Conservation (phyloP, 2,888 invertebrate species). For the Trichopoda pennipes region DNA sequence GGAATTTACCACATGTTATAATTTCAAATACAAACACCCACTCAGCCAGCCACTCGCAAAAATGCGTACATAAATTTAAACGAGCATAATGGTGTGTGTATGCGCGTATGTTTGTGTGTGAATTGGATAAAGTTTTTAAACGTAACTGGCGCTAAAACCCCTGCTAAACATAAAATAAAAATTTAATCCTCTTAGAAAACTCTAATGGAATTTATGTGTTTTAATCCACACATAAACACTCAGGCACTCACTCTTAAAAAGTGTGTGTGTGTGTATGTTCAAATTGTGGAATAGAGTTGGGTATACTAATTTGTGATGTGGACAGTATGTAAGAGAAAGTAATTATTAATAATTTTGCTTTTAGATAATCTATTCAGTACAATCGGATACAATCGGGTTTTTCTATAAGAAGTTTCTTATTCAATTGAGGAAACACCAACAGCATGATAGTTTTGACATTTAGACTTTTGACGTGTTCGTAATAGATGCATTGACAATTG, state of each 20-base stretch:
- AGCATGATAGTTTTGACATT: no score
- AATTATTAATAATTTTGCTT: no score
- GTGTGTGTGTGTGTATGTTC: neutral
- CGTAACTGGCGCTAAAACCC: slow-evolving; percentile 60
- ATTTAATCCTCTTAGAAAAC: slow-evolving; percentile 68
- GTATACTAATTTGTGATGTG: slow-evolving; percentile 28
- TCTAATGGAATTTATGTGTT: slow-evolving; percentile 69
- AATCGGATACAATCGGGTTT: no score
- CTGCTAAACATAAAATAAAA: slow-evolving; percentile 66
- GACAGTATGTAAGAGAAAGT: slow-evolving; percentile 11
- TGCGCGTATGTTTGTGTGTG: slow-evolving; percentile 9
- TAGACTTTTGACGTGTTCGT: no score
- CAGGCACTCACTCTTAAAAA: slow-evolving; percentile 7
- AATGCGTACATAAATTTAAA: slow-evolving; percentile 39
- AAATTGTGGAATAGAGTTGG: slow-evolving; percentile 14
- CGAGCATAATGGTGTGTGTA: slow-evolving; percentile 18
- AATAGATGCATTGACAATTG: no score
- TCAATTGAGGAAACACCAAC: no score
- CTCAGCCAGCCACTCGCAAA: neutral
- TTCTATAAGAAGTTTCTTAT: no score
- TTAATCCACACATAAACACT: slow-evolving; percentile 53
- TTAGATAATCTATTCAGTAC: no score
- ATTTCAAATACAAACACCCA: slow-evolving; percentile 32
- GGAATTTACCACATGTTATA: slow-evolving; percentile 55
- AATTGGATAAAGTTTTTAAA: slow-evolving; percentile 50